Percentiles rank a stretch among this genome's conserved stretches.
Conservation (phyloP, 1,140 invertebrate species). For the Hetaerina americana region DNA sequence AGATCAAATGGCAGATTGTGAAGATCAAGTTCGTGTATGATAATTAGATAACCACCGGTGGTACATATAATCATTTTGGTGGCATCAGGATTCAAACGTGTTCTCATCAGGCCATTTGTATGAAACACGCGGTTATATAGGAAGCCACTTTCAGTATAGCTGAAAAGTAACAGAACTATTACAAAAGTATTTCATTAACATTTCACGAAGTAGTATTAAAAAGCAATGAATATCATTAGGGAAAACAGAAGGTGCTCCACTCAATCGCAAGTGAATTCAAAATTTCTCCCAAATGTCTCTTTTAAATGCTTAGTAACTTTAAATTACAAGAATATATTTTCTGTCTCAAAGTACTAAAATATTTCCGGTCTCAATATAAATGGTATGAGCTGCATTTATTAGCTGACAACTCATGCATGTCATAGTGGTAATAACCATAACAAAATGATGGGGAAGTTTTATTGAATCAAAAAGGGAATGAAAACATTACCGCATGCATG, state of each 20-base stretch:
- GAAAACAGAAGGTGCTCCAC: not conserved
- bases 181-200: constrained; percentile 11
- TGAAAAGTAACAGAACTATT: constrained; percentile 20
- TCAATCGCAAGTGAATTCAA: not conserved
- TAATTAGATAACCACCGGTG: constrained; percentile 74
- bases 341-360: too few species aligned
- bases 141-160: constrained; percentile 58
- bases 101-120: constrained; percentile 76
- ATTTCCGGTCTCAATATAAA: too few species aligned
- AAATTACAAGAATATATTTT: too few species aligned
- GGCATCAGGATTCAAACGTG: constrained; percentile 68
- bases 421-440: too few species aligned
- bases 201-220: constrained; percentile 8
- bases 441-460: too few species aligned
- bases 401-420: too few species aligned
- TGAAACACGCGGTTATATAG: constrained; percentile 70
- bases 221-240: not conserved
- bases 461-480: too few species aligned
- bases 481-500: too few species aligned
- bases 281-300: not conserved
- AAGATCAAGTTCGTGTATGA: constrained; percentile 79
- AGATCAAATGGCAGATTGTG: constrained; percentile 65
- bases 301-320: not conserved
- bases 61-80: constrained; percentile 82
- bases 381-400: too few species aligned